Evolutionary conservation across 2,113 vertebrate genomes (phyloP).

Genomic region (Gallinago undulata): DNA sequence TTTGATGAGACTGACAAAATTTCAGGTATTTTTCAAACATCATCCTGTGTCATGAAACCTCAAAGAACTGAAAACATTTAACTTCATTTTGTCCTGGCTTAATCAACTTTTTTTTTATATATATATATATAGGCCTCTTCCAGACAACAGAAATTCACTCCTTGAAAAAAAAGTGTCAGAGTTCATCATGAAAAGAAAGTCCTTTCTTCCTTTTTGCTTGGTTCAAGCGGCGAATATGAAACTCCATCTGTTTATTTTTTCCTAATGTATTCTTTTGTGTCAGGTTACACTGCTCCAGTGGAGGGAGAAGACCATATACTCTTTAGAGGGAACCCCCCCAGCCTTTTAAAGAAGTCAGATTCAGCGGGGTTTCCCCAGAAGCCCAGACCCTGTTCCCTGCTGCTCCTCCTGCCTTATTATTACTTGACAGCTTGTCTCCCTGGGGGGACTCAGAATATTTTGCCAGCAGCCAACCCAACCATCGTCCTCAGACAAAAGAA

Average conservation of each 20-base stretch:
- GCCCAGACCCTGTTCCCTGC: background rate
- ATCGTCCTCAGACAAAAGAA: conserved; percentile 34
- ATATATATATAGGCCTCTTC: background rate
- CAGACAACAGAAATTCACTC: background rate
- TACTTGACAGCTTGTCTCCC: conserved; percentile 11
- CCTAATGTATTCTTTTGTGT: background rate
- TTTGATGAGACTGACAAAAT: background rate
- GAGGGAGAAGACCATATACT: background rate
- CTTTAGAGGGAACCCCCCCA: background rate
- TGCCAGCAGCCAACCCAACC: conserved; percentile 19
- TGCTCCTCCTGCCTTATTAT: conserved; percentile 31
- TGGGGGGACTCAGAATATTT: conserved; percentile 23
- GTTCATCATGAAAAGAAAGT: background rate
- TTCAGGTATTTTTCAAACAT: background rate
- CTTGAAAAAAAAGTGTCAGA: background rate
- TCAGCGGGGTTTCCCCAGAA: background rate
- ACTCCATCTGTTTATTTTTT: background rate
- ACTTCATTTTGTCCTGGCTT: background rate
- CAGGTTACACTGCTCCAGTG: background rate
- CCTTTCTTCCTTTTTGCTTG: background rate
- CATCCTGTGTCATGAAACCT: background rate
- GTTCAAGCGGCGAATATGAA: background rate
- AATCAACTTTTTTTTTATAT: background rate
- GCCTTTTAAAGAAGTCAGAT: background rate
- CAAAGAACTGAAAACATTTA: background rate